A percentile compares a stretch with the other conserved stretches of the same genome.
Conservation (phyloP, 2,888 invertebrate species). For the Pimpla rufipes region DNA sequence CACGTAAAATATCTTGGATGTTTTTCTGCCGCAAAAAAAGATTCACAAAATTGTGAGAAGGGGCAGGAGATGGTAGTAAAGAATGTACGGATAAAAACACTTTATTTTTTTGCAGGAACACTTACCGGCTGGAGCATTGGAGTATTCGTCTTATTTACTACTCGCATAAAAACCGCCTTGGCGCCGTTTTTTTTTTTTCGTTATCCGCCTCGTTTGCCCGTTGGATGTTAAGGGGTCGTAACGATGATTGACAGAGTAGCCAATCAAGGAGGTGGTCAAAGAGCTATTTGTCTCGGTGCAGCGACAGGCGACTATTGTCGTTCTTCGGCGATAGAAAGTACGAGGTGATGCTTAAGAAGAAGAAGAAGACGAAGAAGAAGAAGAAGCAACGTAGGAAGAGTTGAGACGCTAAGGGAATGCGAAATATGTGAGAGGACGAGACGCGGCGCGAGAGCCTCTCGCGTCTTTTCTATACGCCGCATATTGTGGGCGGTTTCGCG, state of each 20-base stretch:
- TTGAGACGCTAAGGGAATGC: slow-evolving; percentile 39
- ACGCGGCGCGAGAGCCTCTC: slow-evolving; percentile 10
- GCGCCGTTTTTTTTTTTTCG: not conserved
- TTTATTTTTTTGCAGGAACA: not conserved
- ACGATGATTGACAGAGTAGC: slow-evolving; percentile 59
- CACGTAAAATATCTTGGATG: no score
- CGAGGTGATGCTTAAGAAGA: not conserved
- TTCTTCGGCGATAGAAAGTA: slow-evolving; percentile 29
- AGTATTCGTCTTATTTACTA: slow-evolving; percentile 14
- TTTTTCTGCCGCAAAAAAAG: no score
- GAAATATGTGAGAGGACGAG: slow-evolving; percentile 28
- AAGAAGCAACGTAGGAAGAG: not conserved
- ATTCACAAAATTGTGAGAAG: no score
- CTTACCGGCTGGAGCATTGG: not conserved
- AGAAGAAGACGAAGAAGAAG: slow-evolving; percentile 20
- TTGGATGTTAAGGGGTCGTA: slow-evolving; percentile 36
- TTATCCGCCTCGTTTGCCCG: slow-evolving; percentile 2
- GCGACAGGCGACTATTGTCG: slow-evolving; percentile 25
- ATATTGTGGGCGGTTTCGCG: slow-evolving; percentile 43
- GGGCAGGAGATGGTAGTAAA: no score
- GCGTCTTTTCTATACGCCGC: not conserved
- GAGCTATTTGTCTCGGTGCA: slow-evolving; percentile 54
- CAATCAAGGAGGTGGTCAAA: slow-evolving; percentile 48
- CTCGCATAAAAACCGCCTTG: slow-evolving; percentile 18
- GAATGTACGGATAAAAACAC: no score